A percentile compares a stretch with the other conserved stretches of the same genome.
phyloP scores from a whole-genome alignment of 2,113 vertebrate genomes.

The Anguilla rostrata region DNA sequence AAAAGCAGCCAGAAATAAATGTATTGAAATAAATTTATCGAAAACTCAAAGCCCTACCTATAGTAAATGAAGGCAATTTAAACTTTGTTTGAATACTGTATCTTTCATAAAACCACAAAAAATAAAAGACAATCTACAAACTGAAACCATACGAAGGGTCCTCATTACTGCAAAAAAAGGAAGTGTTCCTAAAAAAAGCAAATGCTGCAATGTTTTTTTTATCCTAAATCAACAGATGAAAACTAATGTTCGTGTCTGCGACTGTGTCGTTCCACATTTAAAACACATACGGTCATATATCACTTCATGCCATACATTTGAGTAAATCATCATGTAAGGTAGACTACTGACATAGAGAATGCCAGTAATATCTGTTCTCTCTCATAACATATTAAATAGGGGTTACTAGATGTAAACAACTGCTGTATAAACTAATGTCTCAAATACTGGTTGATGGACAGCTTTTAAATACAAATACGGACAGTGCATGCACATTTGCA shows the following conservation, averaged over 20 bases:
- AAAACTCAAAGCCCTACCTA: conserved; percentile 59
- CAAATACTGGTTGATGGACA: background rate
- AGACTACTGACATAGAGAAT: too few species aligned
- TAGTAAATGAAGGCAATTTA: conserved; percentile 33
- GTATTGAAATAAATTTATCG: conserved; percentile 35
- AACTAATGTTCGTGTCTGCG: background rate
- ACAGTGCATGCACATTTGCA: conserved; percentile 17
- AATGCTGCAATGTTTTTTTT: background rate
- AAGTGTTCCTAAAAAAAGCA: background rate
- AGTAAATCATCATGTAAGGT: background rate
- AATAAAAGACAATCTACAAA: background rate
- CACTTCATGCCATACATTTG: background rate
- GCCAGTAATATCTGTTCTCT: too few species aligned
- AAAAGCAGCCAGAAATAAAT: conserved; percentile 6
- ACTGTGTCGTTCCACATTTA: background rate
- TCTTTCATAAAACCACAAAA: background rate
- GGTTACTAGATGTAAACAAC: background rate
- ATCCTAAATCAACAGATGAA: background rate
- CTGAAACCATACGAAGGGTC: background rate
- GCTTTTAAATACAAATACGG: background rate
- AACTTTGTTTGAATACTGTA: background rate
- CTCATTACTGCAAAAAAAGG: background rate
- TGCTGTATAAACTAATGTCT: background rate
- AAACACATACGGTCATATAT: background rate
- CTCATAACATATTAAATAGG: background rate